Conservation (phyloP, 2,113 vertebrate genomes). For the Xerus inauris region DNA sequence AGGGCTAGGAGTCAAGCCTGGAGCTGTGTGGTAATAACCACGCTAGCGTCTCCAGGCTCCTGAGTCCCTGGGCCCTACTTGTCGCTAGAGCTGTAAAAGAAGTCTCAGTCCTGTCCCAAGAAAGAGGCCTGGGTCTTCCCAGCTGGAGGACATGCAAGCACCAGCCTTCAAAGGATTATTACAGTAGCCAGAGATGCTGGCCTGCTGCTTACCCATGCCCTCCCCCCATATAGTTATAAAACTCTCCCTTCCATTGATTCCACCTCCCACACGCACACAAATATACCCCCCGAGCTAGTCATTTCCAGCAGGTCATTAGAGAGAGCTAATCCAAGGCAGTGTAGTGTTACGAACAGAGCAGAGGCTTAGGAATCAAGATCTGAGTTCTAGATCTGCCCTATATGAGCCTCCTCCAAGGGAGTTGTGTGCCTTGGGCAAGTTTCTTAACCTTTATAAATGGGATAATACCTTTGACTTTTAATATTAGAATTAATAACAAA, state of each 20-base stretch:
- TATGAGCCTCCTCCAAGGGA: not conserved
- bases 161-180: not conserved
- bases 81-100: not conserved
- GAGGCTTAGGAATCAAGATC: not conserved
- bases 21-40: not conserved
- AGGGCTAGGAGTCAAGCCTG: not conserved
- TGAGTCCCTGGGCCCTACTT: not conserved
- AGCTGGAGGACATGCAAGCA: not conserved
- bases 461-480: not conserved
- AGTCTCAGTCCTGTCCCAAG: not conserved
- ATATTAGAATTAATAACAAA: not conserved
- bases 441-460: not conserved
- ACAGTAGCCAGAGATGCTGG: not conserved
- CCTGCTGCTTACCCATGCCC: not conserved
- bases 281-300: not conserved
- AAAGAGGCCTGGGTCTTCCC: not conserved
- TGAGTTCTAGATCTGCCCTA: not conserved
- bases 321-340: not conserved
- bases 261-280: fast-evolving
- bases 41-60: not conserved
- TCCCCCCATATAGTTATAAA: not conserved
- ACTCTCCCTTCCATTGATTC: not conserved
- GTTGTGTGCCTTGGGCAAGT: not conserved
- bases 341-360: not conserved
- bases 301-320: not conserved